Evolutionary conservation across 2,113 vertebrate genomes (phyloP), one percentile per base, ranked within the genome.

Genomic region (Oncorhynchus masou): DNA sequence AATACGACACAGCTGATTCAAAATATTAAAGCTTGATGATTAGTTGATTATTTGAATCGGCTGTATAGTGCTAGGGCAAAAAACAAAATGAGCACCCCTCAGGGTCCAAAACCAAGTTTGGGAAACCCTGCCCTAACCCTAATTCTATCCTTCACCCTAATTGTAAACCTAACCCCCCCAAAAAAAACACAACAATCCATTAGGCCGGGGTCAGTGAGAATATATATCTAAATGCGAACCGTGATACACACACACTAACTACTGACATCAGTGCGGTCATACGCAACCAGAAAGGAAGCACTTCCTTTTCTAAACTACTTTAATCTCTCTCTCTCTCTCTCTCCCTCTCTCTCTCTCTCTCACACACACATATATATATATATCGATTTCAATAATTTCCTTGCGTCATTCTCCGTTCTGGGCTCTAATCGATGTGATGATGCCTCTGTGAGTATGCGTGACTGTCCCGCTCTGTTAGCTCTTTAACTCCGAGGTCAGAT

Each of bases 401-500:
- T 77, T 15, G 45, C 34, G 73, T 73, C 72, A 72, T 79, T 80
- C 83, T 79, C 82, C 85, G 74, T 85, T 54, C 70, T 76, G 81
- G 31, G 74, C 59, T 73, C 80, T 74, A 83, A 89, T 91, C 84
- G 64, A 91, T 91, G 75, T 49, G 70, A 84, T 81, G 85, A 86
- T 79, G 87, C 79, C 77, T 34, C 5, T 45, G 12, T 5, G 66
- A 19, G 22, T 72, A 9, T 1, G 39, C 64, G 9, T 66, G 65
- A 75, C 13, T 45, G 77, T 57, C 13, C 68, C 72, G 64, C 49
- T 76, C 34, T 48, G 70, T 84, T 64, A 79, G 83, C 81, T 76
- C 77, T 79, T 86, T 85, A 85, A 89, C 88, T 84, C 74, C 77
- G 54, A 87, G 78, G 81, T 75, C 75, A 84, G 9, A 45, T 45